Conservation (phyloP, 2,113 vertebrate species). For the Pogona vitticeps region DNA sequence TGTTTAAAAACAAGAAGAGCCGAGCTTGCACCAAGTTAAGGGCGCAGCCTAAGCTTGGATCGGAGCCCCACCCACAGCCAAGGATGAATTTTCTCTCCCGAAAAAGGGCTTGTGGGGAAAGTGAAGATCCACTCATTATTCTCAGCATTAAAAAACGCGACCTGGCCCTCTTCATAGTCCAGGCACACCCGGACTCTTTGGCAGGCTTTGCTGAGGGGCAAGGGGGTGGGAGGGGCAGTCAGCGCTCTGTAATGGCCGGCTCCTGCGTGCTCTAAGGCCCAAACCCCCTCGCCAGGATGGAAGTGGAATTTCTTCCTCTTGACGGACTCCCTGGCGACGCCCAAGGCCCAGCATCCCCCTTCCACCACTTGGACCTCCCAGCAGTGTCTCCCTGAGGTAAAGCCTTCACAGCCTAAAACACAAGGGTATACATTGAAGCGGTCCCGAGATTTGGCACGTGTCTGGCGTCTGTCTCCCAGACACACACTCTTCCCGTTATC, state of each 20-base stretch:
- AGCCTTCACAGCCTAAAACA: slow-evolving; percentile 6
- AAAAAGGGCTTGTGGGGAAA: neutral
- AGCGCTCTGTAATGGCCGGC: slow-evolving; percentile 29
- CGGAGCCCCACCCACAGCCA: slow-evolving; percentile 8
- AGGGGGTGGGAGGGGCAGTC: slow-evolving; percentile 32
- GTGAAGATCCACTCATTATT: neutral
- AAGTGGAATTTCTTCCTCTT: slow-evolving; percentile 26
- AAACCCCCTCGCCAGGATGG: slow-evolving; percentile 31
- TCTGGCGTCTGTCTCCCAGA: slow-evolving; percentile 7
- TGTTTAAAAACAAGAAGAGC: neutral
- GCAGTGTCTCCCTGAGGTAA: slow-evolving; percentile 24
- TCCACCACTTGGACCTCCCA: slow-evolving; percentile 34
- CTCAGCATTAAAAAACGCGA: slow-evolving; percentile 9
- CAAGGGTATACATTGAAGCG: slow-evolving; percentile 52
- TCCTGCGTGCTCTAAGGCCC: slow-evolving; percentile 38
- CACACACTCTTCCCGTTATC: slow-evolving; percentile 20
- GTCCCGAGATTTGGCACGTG: neutral
- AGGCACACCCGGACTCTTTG: slow-evolving; percentile 27
- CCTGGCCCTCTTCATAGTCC: slow-evolving; percentile 20
- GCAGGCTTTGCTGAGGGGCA: slow-evolving; percentile 5
- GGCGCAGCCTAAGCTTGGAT: neutral
- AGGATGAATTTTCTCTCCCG: neutral
- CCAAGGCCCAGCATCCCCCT: slow-evolving; percentile 29
- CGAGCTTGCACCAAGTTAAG: neutral
- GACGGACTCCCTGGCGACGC: slow-evolving; percentile 28